Evolutionary conservation across 1,140 invertebrate species (phyloP), one percentile per base, ranked within the genome.

Genomic region (Zaprionus gabonicus): DNA sequence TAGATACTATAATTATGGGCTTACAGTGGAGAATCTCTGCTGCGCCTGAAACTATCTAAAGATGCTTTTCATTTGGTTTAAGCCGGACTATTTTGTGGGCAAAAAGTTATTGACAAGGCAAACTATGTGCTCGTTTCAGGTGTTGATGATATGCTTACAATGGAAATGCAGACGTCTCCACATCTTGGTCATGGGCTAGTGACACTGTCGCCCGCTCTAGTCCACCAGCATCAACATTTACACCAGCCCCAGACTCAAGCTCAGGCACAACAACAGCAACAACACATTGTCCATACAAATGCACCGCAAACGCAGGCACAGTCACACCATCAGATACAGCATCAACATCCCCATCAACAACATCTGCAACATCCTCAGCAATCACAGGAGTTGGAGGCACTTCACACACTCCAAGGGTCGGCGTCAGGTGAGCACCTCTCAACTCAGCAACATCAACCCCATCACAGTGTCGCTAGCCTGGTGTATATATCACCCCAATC

Each of bases 161-260:
- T 92, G 91, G 91, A 92, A 74, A 83, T 92, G 80, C 91, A 92
- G 77, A 80, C 91, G 65, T 67, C 85, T 53, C 62, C 91, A 78
- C 72, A 80, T 76, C 80, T 82, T 59, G 79, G 74, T 81, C 78
- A 92, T 78, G 91, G 83, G 62, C 70, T 92, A 44, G 70, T 77
- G 31, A 62, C 81, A 62, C 68, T 88, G 23, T 81, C 79, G 56
- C 80, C 78, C 34, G 67, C 63, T 34, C 56, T 76, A 46, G 55
- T 76, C 58, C 81, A 92, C 57, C 86, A 86, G 27, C 76, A 81
- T 46, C 73, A 69, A 13, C 62, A 67, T 28, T 51, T 71, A 74
- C 80, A 91, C 57, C 82, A 77, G 60, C 71, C 82, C 12, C 62
- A 59, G 69, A 9, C 73, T 0, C 65, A 75, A 55, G n/a, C 56